Conservation (phyloP, 2,113 vertebrate genomes). For the Pagrus major region DNA sequence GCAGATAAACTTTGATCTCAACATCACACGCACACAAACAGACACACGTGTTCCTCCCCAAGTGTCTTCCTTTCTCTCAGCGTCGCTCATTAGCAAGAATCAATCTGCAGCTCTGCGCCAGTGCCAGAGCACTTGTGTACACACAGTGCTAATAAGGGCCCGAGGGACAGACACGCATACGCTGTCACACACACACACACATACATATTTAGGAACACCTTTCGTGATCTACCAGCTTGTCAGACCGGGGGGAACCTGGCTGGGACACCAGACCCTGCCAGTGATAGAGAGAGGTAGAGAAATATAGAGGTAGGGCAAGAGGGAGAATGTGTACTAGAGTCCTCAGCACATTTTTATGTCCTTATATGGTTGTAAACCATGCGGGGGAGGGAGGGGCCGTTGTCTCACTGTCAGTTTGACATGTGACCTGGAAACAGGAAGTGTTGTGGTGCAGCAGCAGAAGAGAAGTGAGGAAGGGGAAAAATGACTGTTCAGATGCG, state of each 20-base stretch:
- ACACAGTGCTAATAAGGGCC: conserved; percentile 67
- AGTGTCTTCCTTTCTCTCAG: conserved; percentile 42
- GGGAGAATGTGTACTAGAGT: conserved; percentile 21
- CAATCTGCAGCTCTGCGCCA: conserved; percentile 59
- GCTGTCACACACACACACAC: neutral
- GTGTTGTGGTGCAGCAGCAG: conserved; percentile 53
- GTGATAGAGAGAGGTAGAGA: conserved; percentile 21
- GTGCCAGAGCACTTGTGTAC: conserved; percentile 46
- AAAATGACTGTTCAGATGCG: conserved; percentile 26
- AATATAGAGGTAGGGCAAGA: conserved; percentile 26
- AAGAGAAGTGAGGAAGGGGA: conserved; percentile 43
- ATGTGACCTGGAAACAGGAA: conserved; percentile 83
- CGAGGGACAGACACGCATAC: conserved; percentile 25
- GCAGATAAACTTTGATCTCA: conserved; percentile 47
- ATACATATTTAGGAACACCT: neutral
- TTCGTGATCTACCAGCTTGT: conserved; percentile 20
- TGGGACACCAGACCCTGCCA: neutral
- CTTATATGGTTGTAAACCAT: conserved; percentile 84
- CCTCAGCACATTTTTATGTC: conserved; percentile 72
- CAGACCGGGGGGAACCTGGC: conserved; percentile 15
- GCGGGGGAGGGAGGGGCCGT: conserved; percentile 46
- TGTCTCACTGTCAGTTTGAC: conserved; percentile 63
- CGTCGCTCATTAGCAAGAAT: conserved; percentile 69
- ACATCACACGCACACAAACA: conserved; percentile 12
- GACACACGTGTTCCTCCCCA: neutral